Conservation (phyloP, 2,888 invertebrate genomes). For the Ichneumoninae sp. region DNA sequence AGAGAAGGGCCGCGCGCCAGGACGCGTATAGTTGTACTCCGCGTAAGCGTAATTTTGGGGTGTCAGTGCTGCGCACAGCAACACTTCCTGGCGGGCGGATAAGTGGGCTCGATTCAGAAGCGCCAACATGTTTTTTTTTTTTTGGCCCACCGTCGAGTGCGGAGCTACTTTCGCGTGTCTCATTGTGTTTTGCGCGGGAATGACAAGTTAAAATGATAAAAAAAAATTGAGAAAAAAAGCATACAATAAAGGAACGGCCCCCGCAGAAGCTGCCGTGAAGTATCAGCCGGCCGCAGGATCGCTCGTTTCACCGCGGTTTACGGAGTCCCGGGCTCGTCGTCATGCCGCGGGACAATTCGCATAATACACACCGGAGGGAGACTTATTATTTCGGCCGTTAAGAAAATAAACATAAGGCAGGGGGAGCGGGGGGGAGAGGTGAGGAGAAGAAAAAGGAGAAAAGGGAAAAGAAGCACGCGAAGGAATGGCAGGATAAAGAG, state of each 20-base stretch:
- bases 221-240: conserved; percentile 13
- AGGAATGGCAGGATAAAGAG: conserved; percentile 52
- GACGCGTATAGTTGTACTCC: conserved; percentile 8
- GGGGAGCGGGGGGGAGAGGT: background rate
- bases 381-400: conserved; percentile 82
- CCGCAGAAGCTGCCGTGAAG: conserved; percentile 45
- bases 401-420: conserved; percentile 76
- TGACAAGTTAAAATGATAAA: background rate
- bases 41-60: conserved; percentile 52
- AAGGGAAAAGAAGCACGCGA: conserved; percentile 24
- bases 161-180: conserved; percentile 58
- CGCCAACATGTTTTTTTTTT: background rate
- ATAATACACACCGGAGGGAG: conserved; percentile 10
- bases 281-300: conserved; percentile 30
- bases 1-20: conserved; percentile 1
- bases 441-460: conserved; percentile 23
- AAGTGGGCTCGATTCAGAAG: conserved; percentile 38
- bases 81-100: conserved; percentile 63
- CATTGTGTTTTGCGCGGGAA: conserved; percentile 23
- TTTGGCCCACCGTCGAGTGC: background rate
- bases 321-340: conserved; percentile 8
- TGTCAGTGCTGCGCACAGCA: conserved; percentile 19
- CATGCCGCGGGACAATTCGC: conserved; percentile 2
- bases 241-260: conserved; percentile 6
- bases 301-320: conserved; percentile 19